Base-by-base conservation (phyloP, 1,140 invertebrate genomes). In the Campodea augens region DNA sequence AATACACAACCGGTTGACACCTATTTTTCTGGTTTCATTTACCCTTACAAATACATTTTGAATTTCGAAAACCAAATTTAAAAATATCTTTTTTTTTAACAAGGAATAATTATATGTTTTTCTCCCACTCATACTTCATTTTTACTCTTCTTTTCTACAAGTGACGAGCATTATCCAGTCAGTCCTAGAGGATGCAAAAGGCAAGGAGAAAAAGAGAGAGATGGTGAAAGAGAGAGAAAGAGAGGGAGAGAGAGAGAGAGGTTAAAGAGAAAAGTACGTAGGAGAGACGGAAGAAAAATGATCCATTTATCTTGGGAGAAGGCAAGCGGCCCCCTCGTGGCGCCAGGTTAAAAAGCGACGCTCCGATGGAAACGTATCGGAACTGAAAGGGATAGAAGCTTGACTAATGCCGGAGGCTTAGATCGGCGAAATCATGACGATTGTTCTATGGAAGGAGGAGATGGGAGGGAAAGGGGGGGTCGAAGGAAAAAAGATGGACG, bases 261-360 rank as follows among this genome's bases (percentile, higher is more conserved):
- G 29, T 32, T 37, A 36, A 42, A 37, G 24, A 23, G 32, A 42
- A 43, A 37, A 46, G 38, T 41, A 24, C 39, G 44, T 21, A 41
- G 37, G 27, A 43, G 21, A 36, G 43, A 39, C 7, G 41, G 43
- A 39, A 43, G 42, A 49, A 37, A 37, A 47, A 24, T 39, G 46
- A n/a, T 24, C 25, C 38, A 40, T 41, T 41, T 24, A 21, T 38
- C 49, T 51, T 32, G 27, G 27, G 15, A 15, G 27, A 32, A n/a
- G n/a, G n/a, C n/a, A n/a, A 15, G 7, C 27, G 27, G 27, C 7
- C 7, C 7, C 27, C 7, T 15, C 7, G 27, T 32, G 27, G 27
- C 27, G 27, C 27, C 27, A 32, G 27, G 27, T 32, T 32, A 32
- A 32, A 32, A 32, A 32, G 27, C 27, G 27, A 32, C 27, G 27